phyloP scores from a whole-genome alignment of 2,113 vertebrate genomes.

The Tichodroma muraria region DNA sequence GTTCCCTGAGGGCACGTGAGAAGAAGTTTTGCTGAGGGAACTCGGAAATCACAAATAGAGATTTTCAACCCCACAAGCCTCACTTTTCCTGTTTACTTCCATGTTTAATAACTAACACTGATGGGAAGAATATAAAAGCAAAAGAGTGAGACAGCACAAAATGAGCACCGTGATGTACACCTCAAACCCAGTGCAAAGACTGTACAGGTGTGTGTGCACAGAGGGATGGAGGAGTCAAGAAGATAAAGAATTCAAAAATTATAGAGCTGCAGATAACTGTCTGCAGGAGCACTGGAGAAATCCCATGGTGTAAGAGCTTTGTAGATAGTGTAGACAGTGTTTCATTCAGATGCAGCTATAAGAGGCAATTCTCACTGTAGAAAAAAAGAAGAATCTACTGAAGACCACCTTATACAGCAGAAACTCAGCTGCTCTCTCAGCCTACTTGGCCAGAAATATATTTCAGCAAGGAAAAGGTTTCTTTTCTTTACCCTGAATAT shows the following conservation, averaged over 20 bases:
- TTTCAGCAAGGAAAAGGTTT: background rate
- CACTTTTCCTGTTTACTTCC: background rate
- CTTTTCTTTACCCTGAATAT: background rate
- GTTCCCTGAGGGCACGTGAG: accelerated
- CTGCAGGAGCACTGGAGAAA: background rate
- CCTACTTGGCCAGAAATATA: background rate
- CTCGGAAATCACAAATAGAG: background rate
- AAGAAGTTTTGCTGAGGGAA: background rate
- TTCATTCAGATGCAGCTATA: background rate
- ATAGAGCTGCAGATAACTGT: background rate
- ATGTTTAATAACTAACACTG: background rate
- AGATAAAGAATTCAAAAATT: background rate
- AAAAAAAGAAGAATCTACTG: background rate
- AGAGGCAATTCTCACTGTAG: background rate
- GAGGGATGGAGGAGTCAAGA: background rate
- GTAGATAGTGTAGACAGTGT: background rate
- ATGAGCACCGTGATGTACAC: background rate
- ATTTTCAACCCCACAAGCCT: background rate
- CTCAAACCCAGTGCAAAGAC: background rate
- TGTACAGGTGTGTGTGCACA: background rate
- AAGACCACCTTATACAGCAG: background rate
- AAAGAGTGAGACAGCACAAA: background rate
- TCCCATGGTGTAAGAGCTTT: background rate
- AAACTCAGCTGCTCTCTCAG: background rate
- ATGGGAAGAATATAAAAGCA: background rate